Conservation (phyloP, 2,797 vertebrate species). For the Melanotaenia nigrans region DNA sequence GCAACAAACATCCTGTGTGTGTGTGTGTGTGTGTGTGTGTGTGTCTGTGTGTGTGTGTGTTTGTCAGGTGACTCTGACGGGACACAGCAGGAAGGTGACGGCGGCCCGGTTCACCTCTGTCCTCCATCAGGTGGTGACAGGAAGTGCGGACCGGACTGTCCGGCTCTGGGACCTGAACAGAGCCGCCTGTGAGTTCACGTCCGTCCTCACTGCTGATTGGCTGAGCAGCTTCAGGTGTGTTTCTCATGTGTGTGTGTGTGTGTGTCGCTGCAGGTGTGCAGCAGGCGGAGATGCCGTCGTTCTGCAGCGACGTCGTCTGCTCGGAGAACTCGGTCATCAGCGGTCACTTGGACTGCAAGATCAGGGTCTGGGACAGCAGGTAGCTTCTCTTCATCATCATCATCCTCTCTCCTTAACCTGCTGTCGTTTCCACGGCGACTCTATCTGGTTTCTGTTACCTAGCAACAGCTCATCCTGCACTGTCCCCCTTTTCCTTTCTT, state of each 20-base stretch:
- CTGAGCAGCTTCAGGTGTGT: not conserved
- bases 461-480: slow-evolving; percentile 73
- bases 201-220: not conserved
- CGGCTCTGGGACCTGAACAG: slow-evolving; percentile 89
- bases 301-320: slow-evolving; percentile 89
- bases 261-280: slow-evolving; percentile 79
- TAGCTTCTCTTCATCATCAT: slow-evolving; percentile 48
- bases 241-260: not conserved
- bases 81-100: slow-evolving; percentile 90
- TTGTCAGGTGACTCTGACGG: slow-evolving; percentile 87
- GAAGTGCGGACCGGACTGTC: slow-evolving; percentile 87
- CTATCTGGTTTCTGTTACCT: slow-evolving; percentile 65
- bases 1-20: too few species aligned
- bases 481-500: slow-evolving; percentile 5
- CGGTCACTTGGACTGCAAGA: slow-evolving; percentile 87
- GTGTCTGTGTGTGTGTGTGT: not conserved
- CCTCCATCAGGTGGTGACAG: slow-evolving; percentile 86
- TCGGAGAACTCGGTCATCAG: slow-evolving; percentile 86
- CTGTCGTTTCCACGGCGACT: slow-evolving; percentile 47
- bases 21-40: not conserved
- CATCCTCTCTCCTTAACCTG: not conserved
- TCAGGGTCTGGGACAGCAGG: slow-evolving; percentile 92
- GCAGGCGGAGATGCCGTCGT: slow-evolving; percentile 82
- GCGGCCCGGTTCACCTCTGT: slow-evolving; percentile 86
- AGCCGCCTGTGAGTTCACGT: slow-evolving; percentile 84